These are phyloP conservation scores for Coleophora flavipennella DNA, from an alignment of 2,888 invertebrate genomes.

Conservation along the genomic window DNA sequence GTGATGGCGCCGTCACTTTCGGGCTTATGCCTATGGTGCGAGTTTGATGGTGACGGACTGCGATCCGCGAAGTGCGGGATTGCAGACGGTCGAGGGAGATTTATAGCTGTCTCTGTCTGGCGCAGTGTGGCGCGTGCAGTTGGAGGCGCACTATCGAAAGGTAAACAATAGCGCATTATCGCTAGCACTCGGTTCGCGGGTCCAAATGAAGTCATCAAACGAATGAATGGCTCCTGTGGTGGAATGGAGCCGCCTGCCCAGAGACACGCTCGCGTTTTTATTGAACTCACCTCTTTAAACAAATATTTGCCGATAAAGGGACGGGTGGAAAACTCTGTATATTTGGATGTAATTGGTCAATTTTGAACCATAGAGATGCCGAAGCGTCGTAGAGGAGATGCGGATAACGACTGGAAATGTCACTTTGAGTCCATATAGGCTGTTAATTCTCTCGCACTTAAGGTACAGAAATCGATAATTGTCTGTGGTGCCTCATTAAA, in stretches of 20 bases:
- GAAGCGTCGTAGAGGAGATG: constrained; percentile 19
- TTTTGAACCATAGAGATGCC: constrained; percentile 24
- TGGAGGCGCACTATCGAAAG: constrained; percentile 68
- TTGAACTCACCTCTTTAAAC: constrained; percentile 60
- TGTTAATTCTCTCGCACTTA: background rate
- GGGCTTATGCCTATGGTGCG: constrained; percentile 21
- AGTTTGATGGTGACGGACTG: constrained; percentile 44
- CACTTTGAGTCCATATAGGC: background rate
- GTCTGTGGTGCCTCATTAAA: too few relatives aligned
- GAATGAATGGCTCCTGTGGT: constrained; percentile 61
- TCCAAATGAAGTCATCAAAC: constrained; percentile 71
- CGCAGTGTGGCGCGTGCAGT: constrained; percentile 64
- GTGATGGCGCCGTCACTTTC: constrained; percentile 49
- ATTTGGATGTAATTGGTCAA: constrained; percentile 27
- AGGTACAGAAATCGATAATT: too few relatives aligned
- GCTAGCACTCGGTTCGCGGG: constrained; percentile 63
- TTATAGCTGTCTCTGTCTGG: constrained; percentile 42
- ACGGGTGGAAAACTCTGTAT: constrained; percentile 27
- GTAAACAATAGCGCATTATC: constrained; percentile 73
- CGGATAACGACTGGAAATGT: background rate
- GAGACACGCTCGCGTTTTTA: constrained; percentile 65
- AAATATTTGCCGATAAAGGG: constrained; percentile 54
- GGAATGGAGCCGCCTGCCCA: constrained; percentile 42
- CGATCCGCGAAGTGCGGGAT: constrained; percentile 41
- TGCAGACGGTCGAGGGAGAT: constrained; percentile 27